Evolutionary conservation across 2,888 invertebrate genomes (phyloP).

Genomic region (Antheraea yamamai): DNA sequence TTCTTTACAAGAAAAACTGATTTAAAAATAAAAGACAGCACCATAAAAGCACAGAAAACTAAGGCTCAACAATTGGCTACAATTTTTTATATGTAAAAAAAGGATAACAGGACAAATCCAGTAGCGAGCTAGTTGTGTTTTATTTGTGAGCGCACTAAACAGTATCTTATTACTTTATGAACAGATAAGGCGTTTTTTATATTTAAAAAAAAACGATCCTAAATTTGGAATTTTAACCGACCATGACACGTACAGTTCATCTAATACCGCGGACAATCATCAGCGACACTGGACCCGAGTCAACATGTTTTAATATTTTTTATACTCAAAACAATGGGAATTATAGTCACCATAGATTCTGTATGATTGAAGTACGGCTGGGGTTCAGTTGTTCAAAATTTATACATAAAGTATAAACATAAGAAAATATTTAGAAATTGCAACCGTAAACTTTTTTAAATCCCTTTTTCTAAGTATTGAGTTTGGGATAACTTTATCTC

Average conservation of each 20-base stretch:
- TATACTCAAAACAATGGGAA: neutral
- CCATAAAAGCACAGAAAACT: constrained; percentile 37
- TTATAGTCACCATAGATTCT: neutral
- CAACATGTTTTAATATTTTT: neutral
- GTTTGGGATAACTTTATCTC: constrained; percentile 48
- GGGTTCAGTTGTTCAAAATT: neutral
- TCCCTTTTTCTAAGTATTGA: too few species aligned
- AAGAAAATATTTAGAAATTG: neutral
- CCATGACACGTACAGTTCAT: neutral
- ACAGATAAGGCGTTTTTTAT: constrained; percentile 55
- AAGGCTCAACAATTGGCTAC: constrained; percentile 45
- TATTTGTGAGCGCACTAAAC: constrained; percentile 50
- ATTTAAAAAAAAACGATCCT: constrained; percentile 54
- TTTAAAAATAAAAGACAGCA: constrained; percentile 29
- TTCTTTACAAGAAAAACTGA: neutral
- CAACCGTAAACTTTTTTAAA: neutral
- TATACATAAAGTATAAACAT: neutral
- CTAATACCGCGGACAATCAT: neutral
- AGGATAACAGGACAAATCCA: constrained; percentile 59
- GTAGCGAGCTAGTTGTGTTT: constrained; percentile 67
- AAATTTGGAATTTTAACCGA: constrained; percentile 20
- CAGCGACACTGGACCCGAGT: neutral
- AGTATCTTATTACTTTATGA: constrained; percentile 59
- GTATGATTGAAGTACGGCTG: neutral
- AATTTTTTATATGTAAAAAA: constrained; percentile 55